Base-by-base conservation (phyloP, 1,140 invertebrate species). In the Goniozus legneri region DNA sequence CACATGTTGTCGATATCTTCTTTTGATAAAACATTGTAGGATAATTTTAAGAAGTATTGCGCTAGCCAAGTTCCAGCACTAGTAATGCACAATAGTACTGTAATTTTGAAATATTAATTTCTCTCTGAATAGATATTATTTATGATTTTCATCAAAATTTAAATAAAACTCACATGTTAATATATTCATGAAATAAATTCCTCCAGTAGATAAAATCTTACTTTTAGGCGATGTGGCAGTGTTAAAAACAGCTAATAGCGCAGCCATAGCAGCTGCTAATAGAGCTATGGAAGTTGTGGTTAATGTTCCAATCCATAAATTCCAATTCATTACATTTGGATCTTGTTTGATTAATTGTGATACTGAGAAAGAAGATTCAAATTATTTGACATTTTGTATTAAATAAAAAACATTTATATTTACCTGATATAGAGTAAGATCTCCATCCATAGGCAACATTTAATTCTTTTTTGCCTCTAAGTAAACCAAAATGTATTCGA, bases 371-470 rank as follows among this genome's bases (percentile, higher is more conserved):
- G n/a, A n/a, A n/a, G n/a, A n/a, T n/a, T n/a, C n/a, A n/a, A n/a
- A n/a, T n/a, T n/a, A n/a, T n/a, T n/a, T n/a, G n/a, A n/a, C n/a
- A n/a, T n/a, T n/a, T n/a, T n/a, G n/a, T n/a, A n/a, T n/a, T n/a
- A n/a, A n/a, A n/a, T n/a, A n/a, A n/a, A n/a, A n/a, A n/a, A n/a
- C n/a, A n/a, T 40, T 33, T 16, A 15, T 18, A 34, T 69, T 80
- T 74, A 90, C 87, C 83, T 50, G 84, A 83, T 52, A 90, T 81
- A 46, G 84, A 79, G 68, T 85, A 80, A 22, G 82, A 82, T 60
- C 89, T 82, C 79, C 83, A 86, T 2, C 91, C 91, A 56, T 91
- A 89, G 2, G 86, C 89, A 16, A 85, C 82, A 67, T 92, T 90
- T 13, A 94, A 70, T 50, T 87, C 83, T 66, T 92, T 91, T 43